Percentiles rank a stretch among this genome's conserved stretches.
phyloP scores from a whole-genome alignment of 2,888 invertebrate species.

The Lasioglossum leucozonium region DNA sequence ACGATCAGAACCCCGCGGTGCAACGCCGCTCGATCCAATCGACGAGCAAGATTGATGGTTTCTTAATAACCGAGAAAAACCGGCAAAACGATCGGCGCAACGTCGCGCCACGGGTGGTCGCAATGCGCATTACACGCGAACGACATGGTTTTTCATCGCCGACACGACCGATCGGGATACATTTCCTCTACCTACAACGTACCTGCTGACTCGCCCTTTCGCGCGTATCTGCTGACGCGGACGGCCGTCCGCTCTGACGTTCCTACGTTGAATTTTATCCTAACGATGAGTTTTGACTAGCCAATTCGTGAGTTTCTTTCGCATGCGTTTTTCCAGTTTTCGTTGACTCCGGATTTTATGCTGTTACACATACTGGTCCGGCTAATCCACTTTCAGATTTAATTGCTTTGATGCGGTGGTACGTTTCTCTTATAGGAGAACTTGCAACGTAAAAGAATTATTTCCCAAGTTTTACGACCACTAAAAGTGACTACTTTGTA shows the following conservation, averaged over 20 bases:
- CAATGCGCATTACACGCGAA: conserved; percentile 62
- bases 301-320: not conserved
- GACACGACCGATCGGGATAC: conserved; percentile 42
- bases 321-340: not conserved
- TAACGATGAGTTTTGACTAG: not conserved
- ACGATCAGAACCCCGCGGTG: conserved; percentile 73
- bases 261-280: not conserved
- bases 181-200: conserved; percentile 32
- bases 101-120: conserved; percentile 69
- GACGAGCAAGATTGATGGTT: conserved; percentile 81
- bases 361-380: not conserved
- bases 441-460: not conserved
- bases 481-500: not conserved
- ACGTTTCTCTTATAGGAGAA: not conserved
- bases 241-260: not conserved
- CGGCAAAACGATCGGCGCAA: conserved; percentile 79
- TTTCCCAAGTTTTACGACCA: not conserved
- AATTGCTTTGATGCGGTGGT: not conserved
- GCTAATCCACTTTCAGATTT: not conserved
- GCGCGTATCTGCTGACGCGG: conserved; percentile 2
- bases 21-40: conserved; percentile 72
- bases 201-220: conserved; percentile 10
- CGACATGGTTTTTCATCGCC: conserved; percentile 74
- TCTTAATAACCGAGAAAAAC: conserved; percentile 83
- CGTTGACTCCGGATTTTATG: not conserved